Evolutionary conservation across 1,140 invertebrate genomes (phyloP), one percentile per base, ranked within the genome.

Genomic region (Penaeus chinensis): DNA sequence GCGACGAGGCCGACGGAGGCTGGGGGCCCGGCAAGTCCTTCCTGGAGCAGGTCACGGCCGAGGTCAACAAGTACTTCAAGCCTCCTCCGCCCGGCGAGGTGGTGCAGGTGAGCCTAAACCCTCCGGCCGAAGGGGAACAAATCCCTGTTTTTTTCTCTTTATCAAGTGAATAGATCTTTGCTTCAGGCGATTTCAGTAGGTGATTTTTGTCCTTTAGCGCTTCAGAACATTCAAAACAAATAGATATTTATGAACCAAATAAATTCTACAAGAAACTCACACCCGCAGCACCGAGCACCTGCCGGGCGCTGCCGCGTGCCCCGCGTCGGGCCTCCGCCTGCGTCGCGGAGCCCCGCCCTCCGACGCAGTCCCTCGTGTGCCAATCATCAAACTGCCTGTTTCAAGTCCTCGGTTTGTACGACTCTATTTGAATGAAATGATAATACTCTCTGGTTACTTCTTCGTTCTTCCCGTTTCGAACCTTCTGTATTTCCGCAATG

Each of bases 201-300:
- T 54, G 54, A 54, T 54, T 13, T 16, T 16, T 54, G 16, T 54
- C 16, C 37, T 42, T 8, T 42, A 42, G 16, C 11, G 11, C 10
- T 54, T 54, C 5, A 54, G 11, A 54, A 54, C 2, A 54, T 54
- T 54, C 54, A 42, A 8, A 8, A 42, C 37, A 42, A 8, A 42
- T 54, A 54, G 8, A 2, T 2, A 54, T 54, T 11, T 54, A 54
- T 4, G 11, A 54, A 54, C 5, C 11, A 54, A 8, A 54, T 16
- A 54, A 16, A 74, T 74, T 16, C 13, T 16, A 18, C 37, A 13
- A 18, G 13, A 74, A 18, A 74, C 69, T 54, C 54, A 54, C 60
- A 1, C 19, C 42, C 18, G 24, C 89, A 89, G 89, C 89, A 89
- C 54, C 81, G 89, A 11, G 89, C 89, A 13, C 89, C 89, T 19